Conservation (phyloP, 64 coral and sea anemone genomes). For the Pocillopora damicornis region DNA sequence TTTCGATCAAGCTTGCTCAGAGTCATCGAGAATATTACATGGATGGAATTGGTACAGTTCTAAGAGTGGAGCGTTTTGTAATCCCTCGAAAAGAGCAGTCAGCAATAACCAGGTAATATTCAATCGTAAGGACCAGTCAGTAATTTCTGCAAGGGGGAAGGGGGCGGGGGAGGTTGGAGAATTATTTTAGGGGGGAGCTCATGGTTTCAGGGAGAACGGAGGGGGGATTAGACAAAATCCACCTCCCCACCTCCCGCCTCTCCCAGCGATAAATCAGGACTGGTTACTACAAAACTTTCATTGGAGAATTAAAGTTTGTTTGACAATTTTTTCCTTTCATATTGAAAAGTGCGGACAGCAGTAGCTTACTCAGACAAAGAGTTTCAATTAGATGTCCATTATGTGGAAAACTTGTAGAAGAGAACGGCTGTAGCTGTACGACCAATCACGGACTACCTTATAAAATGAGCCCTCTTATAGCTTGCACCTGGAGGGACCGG, state of each 20-base stretch:
- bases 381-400: constrained; percentile 27
- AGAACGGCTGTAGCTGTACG: background rate
- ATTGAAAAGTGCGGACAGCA: background rate
- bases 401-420: constrained; percentile 18
- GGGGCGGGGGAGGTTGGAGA: no score
- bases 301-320: background rate
- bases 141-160: no score
- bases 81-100: constrained; percentile 1
- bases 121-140: background rate
- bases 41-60: constrained; percentile 42
- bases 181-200: no score
- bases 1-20: constrained; percentile 32
- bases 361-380: background rate
- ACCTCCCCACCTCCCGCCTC: no score
- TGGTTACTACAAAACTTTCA: background rate
- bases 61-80: constrained; percentile 45
- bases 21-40: constrained; percentile 35
- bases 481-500: constrained; percentile 50
- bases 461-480: constrained; percentile 21
- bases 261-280: no score
- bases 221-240: no score
- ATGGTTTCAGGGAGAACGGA: no score
- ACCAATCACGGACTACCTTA: background rate
- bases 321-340: background rate
- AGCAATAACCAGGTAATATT: background rate